phyloP scores from a whole-genome alignment of 2,113 vertebrate genomes.

The Eulemur rufifrons region DNA sequence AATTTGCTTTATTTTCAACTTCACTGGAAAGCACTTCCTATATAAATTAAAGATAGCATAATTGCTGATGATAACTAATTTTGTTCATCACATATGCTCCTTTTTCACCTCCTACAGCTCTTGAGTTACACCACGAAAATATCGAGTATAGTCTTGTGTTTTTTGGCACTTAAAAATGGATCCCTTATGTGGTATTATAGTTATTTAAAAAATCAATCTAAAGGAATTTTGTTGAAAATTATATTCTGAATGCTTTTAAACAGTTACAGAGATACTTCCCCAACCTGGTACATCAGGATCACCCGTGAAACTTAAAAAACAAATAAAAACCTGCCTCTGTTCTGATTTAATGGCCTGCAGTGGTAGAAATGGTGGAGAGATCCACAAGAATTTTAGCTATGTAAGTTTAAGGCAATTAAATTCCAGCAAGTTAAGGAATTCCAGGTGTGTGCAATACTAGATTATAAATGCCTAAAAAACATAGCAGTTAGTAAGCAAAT shows the following conservation, averaged over 20 bases:
- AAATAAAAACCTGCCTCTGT: neutral
- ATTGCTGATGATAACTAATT: neutral
- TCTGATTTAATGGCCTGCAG: neutral
- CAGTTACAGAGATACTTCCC: neutral
- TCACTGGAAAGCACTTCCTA: neutral
- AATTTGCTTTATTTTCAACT: neutral
- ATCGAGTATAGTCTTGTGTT: neutral
- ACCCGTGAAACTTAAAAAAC: neutral
- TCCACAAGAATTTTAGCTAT: neutral
- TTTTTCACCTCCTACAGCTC: neutral
- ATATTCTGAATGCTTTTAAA: neutral
- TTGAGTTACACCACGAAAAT: neutral
- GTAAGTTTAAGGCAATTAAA: neutral
- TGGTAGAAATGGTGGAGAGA: neutral
- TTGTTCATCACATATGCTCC: neutral
- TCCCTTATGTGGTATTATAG: neutral
- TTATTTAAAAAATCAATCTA: neutral
- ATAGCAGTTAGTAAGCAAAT: neutral
- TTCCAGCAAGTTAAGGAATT: neutral
- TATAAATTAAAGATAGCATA: neutral
- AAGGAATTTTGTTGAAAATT: slow-evolving; percentile 32
- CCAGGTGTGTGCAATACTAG: neutral
- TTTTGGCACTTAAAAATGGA: neutral
- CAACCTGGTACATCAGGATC: neutral
- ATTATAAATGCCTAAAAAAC: neutral